Percentiles rank a stretch among this genome's conserved stretches.
These are phyloP conservation scores for Bovichtus diacanthus DNA, from an alignment of 2,797 vertebrate genomes.

Conservation along the genomic window DNA sequence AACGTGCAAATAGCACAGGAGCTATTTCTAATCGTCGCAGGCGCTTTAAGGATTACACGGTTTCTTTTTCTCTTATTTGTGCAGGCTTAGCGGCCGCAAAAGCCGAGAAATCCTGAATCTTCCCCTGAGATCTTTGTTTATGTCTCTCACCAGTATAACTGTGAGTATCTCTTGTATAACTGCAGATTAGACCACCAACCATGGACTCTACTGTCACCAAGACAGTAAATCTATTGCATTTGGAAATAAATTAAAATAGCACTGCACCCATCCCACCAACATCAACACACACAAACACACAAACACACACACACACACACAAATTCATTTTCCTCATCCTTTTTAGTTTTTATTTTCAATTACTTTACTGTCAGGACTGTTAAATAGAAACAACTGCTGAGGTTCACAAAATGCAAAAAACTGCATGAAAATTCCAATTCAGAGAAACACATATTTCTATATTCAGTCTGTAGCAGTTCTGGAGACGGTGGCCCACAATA, in stretches of 20 bases:
- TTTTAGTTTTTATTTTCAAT: constrained; percentile 18
- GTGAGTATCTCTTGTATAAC: neutral
- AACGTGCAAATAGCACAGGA: too few relatives aligned
- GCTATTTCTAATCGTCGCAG: too few relatives aligned
- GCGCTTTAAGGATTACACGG: too few relatives aligned
- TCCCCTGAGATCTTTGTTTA: neutral
- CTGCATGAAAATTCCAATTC: neutral
- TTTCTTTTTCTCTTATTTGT: too few relatives aligned
- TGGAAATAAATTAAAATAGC: neutral
- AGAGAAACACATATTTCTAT: constrained; percentile 1
- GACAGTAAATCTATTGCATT: neutral
- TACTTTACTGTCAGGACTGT: constrained; percentile 15
- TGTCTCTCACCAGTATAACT: neutral
- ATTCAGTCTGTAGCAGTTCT: constrained; percentile 4
- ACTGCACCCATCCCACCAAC: neutral
- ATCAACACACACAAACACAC: neutral
- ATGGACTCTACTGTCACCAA: neutral
- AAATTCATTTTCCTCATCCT: neutral
- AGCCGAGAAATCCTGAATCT: too few relatives aligned
- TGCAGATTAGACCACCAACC: neutral
- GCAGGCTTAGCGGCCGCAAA: too few relatives aligned
- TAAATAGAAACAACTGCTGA: constrained; percentile 36
- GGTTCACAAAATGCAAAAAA: constrained; percentile 35
- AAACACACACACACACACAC: neutral
- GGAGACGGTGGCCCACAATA: neutral